phyloP scores from a whole-genome alignment of 1,140 invertebrate species.

The Campoletis sonorensis region DNA sequence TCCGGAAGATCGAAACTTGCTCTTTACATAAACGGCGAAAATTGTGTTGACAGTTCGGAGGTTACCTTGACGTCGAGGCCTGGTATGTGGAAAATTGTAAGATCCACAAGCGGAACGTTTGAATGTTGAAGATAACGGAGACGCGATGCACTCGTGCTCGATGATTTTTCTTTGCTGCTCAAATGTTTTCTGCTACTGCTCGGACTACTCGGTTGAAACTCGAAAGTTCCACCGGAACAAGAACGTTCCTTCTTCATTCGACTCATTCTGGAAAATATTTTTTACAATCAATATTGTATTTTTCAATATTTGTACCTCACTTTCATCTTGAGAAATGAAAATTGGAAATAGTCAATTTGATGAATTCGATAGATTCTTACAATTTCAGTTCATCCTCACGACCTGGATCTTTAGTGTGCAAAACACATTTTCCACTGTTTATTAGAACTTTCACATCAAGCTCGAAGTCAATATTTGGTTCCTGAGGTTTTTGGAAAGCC shows the following conservation, averaged over 20 bases:
- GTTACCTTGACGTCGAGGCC: conserved; percentile 82
- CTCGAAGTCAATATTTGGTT: conserved; percentile 97
- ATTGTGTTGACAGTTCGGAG: too few species aligned
- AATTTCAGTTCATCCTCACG: conserved; percentile 84
- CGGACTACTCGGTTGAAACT: conserved; percentile 79
- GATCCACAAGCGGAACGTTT: conserved; percentile 81
- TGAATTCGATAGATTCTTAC: conserved; percentile 64
- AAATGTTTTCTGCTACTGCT: conserved; percentile 74
- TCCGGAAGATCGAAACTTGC: neutral
- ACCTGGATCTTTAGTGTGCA: conserved; percentile 92
- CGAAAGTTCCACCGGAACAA: conserved; percentile 83
- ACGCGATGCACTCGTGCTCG: conserved; percentile 74
- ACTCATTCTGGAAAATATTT: conserved; percentile 66
- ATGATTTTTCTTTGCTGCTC: conserved; percentile 74
- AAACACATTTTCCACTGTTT: conserved; percentile 96
- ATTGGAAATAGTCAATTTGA: neutral
- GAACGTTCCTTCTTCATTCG: conserved; percentile 84
- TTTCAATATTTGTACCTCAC: too few species aligned
- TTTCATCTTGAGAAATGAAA: too few species aligned
- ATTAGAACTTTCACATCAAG: conserved; percentile 97
- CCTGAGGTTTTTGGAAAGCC: conserved; percentile 81
- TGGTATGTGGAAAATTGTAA: conserved; percentile 96
- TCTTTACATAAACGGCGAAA: conserved; percentile 11
- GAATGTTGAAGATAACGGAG: conserved; percentile 74
- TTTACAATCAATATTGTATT: conserved; percentile 28